These are phyloP conservation scores for Malacoctenus gilli DNA, from an alignment of 2,797 vertebrate species.

Conservation along the genomic window DNA sequence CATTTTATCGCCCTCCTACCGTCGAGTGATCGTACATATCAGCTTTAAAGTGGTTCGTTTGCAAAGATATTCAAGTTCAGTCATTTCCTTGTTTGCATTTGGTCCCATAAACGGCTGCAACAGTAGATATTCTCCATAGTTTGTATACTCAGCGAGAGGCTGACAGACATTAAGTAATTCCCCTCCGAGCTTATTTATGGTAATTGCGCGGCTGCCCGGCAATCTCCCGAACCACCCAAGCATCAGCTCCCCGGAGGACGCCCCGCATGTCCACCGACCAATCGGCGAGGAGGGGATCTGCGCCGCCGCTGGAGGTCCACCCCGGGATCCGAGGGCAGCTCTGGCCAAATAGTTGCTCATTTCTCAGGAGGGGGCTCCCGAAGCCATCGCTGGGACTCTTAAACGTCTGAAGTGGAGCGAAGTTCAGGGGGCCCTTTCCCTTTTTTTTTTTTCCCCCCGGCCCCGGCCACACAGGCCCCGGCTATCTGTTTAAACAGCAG, in stretches of 20 bases:
- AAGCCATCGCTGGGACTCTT: constrained; percentile 68
- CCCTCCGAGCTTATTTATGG: constrained; percentile 67
- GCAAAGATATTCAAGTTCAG: no score
- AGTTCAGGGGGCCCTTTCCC: constrained; percentile 64
- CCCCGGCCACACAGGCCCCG: constrained; percentile 58
- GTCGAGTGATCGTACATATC: no score
- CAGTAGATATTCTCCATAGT: constrained; percentile 32
- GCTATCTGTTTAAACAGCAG: constrained; percentile 82
- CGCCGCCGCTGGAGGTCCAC: constrained; percentile 66
- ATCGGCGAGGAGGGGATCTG: constrained; percentile 56
- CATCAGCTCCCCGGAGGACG: constrained; percentile 64
- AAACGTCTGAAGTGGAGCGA: constrained; percentile 73
- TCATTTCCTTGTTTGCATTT: not conserved
- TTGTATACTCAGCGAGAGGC: constrained; percentile 40
- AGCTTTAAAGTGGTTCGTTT: no score
- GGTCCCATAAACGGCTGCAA: constrained; percentile 13
- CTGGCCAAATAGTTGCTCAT: constrained; percentile 78
- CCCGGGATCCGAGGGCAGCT: constrained; percentile 73
- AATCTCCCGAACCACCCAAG: constrained; percentile 75
- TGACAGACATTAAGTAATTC: constrained; percentile 65
- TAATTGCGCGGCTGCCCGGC: constrained; percentile 64
- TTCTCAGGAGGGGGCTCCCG: constrained; percentile 67
- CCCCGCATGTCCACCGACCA: constrained; percentile 58
- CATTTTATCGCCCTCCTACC: constrained; percentile 12
- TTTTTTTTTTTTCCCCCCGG: no score